Percentiles rank a stretch among this genome's conserved stretches.
These are phyloP conservation scores for Beroe ovata DNA, from an alignment of 37 sponge, comb jelly and placozoan genomes.

Conservation along the genomic window DNA sequence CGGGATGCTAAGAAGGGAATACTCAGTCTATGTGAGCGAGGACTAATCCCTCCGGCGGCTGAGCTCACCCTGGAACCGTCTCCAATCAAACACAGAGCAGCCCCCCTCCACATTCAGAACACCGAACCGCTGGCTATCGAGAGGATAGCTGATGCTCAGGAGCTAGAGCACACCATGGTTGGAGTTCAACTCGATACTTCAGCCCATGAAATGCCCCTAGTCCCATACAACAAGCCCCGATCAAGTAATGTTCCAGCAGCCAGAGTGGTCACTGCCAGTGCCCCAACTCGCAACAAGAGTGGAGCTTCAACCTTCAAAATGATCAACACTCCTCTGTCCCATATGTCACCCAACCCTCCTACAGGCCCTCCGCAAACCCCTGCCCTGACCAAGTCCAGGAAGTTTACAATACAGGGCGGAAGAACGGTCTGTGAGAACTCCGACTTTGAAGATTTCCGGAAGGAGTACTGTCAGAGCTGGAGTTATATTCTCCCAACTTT, in stretches of 20 bases:
- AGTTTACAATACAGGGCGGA: constrained; percentile 63
- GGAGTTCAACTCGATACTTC: constrained; percentile 52
- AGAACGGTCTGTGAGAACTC: constrained; percentile 43
- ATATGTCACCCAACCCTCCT: constrained; percentile 33
- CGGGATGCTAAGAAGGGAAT: constrained; percentile 86
- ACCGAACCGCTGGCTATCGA: not conserved
- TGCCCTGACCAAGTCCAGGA: constrained; percentile 9
- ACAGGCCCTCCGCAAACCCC: constrained; percentile 64
- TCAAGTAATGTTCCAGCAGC: constrained; percentile 3
- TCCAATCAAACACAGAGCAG: constrained; percentile 73
- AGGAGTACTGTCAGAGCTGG: not conserved
- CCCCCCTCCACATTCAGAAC: constrained; percentile 49
- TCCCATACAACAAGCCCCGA: not conserved
- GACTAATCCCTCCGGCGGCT: constrained; percentile 89
- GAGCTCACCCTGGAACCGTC: constrained; percentile 80
- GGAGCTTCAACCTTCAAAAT: constrained; percentile 59
- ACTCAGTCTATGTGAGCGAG: constrained; percentile 89
- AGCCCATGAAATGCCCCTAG: constrained; percentile 35
- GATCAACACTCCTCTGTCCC: constrained; percentile 47
- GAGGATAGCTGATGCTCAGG: constrained; percentile 58
- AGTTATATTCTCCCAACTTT: constrained; percentile 73
- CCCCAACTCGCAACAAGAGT: not conserved
- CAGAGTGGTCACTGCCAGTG: constrained; percentile 45
- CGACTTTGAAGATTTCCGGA: constrained; percentile 48
- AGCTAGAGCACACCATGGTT: constrained; percentile 62